A percentile compares a stretch with the other conserved stretches of the same genome.
phyloP scores from a whole-genome alignment of 2,113 vertebrate genomes.

The Nothobranchius furzeri region DNA sequence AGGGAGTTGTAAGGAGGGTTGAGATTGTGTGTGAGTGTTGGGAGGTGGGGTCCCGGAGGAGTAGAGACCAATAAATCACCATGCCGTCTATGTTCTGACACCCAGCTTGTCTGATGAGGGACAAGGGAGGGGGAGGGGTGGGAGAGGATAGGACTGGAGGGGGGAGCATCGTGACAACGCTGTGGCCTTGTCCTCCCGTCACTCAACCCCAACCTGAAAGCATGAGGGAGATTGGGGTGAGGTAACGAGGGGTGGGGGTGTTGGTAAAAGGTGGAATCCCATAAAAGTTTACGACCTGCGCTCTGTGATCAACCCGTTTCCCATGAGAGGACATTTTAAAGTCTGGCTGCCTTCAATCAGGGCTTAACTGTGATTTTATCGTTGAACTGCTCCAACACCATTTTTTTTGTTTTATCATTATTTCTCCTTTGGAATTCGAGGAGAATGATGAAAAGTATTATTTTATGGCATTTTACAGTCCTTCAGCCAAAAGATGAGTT shows the following conservation, averaged over 20 bases:
- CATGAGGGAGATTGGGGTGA: conserved; percentile 15
- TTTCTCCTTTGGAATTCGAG: neutral
- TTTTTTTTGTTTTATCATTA: neutral
- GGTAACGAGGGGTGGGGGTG: conserved; percentile 1
- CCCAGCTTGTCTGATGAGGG: conserved; percentile 77
- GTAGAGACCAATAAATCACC: conserved; percentile 80
- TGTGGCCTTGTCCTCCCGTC: conserved; percentile 74
- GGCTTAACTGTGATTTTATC: neutral
- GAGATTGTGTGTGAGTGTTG: conserved; percentile 18
- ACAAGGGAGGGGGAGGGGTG: conserved; percentile 23
- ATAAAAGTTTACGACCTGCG: conserved; percentile 30
- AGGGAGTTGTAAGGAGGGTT: conserved; percentile 16
- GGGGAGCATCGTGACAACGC: conserved; percentile 55
- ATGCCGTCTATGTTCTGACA: conserved; percentile 76
- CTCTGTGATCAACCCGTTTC: conserved; percentile 2
- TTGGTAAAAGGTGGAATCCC: conserved; percentile 18
- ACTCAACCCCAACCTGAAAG: conserved; percentile 54
- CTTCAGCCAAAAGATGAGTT: too few species aligned
- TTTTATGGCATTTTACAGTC: neutral
- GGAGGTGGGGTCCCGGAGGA: conserved; percentile 56
- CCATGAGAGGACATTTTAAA: neutral
- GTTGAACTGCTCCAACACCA: neutral
- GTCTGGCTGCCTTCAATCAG: neutral
- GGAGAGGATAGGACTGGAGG: neutral
- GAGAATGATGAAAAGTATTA: neutral